These are phyloP conservation scores for Oreochromis niloticus DNA, from an alignment of 2,113 vertebrate genomes.

Conservation along the genomic window DNA sequence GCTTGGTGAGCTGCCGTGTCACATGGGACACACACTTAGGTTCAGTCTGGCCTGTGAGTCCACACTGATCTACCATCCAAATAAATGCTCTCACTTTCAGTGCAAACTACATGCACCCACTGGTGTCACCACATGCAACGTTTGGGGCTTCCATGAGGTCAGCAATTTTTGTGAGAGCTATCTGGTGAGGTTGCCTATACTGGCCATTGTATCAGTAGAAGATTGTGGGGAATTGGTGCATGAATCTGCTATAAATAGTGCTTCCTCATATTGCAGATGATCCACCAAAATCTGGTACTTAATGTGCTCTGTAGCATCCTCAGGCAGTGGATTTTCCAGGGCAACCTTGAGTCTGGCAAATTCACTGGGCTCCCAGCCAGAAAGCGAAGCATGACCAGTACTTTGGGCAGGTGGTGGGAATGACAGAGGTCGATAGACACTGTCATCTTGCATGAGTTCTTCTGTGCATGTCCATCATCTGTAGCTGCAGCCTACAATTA, in stretches of 20 bases:
- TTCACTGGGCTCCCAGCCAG: neutral
- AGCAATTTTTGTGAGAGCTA: neutral
- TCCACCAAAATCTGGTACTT: neutral
- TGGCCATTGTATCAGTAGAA: neutral
- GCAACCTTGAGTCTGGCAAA: neutral
- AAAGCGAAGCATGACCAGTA: too few relatives aligned
- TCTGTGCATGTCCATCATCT: too few relatives aligned
- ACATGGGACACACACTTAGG: neutral
- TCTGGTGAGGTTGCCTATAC: neutral
- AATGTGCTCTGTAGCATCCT: neutral
- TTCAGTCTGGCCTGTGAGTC: neutral
- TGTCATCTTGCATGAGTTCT: too few relatives aligned
- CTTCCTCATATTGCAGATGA: neutral
- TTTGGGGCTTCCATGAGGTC: fast-evolving
- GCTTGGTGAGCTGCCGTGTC: neutral
- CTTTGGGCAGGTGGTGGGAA: too few relatives aligned
- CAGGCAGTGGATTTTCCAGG: neutral
- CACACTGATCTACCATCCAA: fast-evolving
- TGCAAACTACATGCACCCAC: fast-evolving
- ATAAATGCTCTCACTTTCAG: neutral
- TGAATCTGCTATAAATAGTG: neutral
- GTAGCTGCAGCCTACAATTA: too few relatives aligned
- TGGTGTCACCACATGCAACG: fast-evolving
- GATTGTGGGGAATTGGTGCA: neutral
- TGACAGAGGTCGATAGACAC: too few relatives aligned